These are phyloP conservation scores for Pitta sordida DNA, from an alignment of 2,113 vertebrate species.

Conservation along the genomic window DNA sequence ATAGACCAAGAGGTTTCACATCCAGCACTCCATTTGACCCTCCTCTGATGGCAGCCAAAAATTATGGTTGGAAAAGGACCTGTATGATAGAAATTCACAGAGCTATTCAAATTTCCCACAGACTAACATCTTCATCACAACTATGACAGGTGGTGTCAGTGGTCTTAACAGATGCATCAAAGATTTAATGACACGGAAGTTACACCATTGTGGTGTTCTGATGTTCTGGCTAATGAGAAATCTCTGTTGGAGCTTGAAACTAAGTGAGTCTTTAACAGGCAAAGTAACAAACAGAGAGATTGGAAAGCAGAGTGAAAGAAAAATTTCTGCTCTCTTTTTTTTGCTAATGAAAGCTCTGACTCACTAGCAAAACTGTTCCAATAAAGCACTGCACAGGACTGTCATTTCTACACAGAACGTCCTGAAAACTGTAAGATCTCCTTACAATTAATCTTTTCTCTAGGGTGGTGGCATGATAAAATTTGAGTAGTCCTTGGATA, in stretches of 20 bases:
- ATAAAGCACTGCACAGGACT: not conserved
- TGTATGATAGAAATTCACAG: not conserved
- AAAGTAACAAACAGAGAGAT: constrained; percentile 34
- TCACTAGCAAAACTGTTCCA: not conserved
- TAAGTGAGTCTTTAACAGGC: constrained; percentile 7
- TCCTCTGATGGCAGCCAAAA: not conserved
- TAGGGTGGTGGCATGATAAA: not conserved
- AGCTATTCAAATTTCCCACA: not conserved
- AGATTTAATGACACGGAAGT: constrained; percentile 50
- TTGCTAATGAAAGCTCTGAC: not conserved
- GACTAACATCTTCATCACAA: not conserved
- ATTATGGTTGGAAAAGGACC: not conserved
- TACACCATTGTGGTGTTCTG: not conserved
- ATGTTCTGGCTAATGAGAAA: not conserved
- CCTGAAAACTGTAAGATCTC: not conserved
- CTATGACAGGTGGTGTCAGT: not conserved
- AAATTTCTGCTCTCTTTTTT: not conserved
- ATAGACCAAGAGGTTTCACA: not conserved
- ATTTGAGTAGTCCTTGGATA: not conserved
- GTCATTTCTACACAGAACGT: not conserved
- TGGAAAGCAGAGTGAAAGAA: constrained; percentile 13
- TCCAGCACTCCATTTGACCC: not conserved
- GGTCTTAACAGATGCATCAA: constrained; percentile 18
- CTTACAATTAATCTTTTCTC: not conserved
- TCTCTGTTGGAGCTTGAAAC: constrained; percentile 37